phyloP scores from a whole-genome alignment of 1,140 invertebrate species.

The Epicauta chinensis region DNA sequence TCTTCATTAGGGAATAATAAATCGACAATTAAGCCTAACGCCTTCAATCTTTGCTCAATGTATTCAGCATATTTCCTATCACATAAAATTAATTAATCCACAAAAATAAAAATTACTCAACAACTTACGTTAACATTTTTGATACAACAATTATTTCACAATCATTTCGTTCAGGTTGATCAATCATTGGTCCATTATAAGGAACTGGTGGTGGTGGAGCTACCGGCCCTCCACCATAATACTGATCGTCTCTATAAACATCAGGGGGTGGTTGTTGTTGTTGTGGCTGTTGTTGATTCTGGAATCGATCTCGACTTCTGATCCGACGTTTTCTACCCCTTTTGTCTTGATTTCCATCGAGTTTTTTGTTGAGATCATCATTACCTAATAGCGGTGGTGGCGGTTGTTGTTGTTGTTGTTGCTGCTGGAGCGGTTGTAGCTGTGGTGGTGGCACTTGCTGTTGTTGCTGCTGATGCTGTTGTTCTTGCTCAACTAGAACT shows the following conservation, averaged over 20 bases:
- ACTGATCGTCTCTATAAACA: conserved; percentile 9
- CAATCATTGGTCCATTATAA: conserved; percentile 5
- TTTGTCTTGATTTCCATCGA: conserved; percentile 1
- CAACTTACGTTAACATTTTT: conserved; percentile 69
- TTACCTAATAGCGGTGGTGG: not conserved
- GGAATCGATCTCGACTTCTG: conserved; percentile 4
- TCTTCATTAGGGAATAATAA: conserved; percentile 85
- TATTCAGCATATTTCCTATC: conserved; percentile 83
- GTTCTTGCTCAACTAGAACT: conserved; percentile 1
- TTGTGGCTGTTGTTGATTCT: not conserved
- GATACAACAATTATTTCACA: conserved; percentile 83
- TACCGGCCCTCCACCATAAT: conserved; percentile 19
- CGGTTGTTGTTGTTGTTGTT: conserved; percentile 6
- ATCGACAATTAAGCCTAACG: conserved; percentile 73
- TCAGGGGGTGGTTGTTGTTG: not conserved
- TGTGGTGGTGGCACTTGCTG: conserved; percentile 3
- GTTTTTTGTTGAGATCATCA: not conserved
- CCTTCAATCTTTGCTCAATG: conserved; percentile 77
- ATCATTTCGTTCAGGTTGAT: conserved; percentile 60
- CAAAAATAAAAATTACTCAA: not conserved
- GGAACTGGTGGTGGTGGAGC: conserved; percentile 25
- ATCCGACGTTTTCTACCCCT: conserved; percentile 2
- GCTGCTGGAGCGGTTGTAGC: not conserved
- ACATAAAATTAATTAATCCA: conserved; percentile 30
- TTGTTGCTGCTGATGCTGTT: conserved; percentile 3